Evolutionary conservation across 1,140 invertebrate species (phyloP).

Genomic region (Drosophila rufa): DNA sequence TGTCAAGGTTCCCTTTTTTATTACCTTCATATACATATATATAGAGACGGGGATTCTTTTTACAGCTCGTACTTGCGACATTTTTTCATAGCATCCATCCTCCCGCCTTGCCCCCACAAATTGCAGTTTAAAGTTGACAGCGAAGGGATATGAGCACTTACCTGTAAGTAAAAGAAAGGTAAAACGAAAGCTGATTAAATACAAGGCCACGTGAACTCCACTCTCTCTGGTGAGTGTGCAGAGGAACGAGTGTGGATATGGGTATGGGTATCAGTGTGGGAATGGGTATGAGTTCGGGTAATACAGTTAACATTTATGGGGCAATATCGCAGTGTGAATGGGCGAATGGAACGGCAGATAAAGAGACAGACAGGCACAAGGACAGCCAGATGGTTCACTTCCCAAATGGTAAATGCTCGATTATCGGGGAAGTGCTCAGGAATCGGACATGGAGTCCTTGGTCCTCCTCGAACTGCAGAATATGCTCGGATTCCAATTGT

Average conservation of each 20-base stretch:
- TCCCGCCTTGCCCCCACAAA: slow-evolving; percentile 39
- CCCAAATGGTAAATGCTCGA: slow-evolving; percentile 68
- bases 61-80: slow-evolving; percentile 60
- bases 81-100: slow-evolving; percentile 34
- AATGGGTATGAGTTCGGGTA: slow-evolving; percentile 36
- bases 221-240: slow-evolving; percentile 7
- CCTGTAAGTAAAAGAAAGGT: slow-evolving; percentile 73
- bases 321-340: slow-evolving; percentile 60
- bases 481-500: slow-evolving; percentile 22
- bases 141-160: slow-evolving; percentile 71
- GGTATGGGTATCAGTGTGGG: slow-evolving; percentile 3
- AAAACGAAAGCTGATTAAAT: slow-evolving; percentile 80
- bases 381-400: slow-evolving; percentile 59
- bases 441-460: slow-evolving; percentile 23
- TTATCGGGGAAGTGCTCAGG: slow-evolving; percentile 46
- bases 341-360: slow-evolving; percentile 46
- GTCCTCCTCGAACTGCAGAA: slow-evolving; percentile 2
- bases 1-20: slow-evolving; percentile 77
- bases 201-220: slow-evolving; percentile 34
- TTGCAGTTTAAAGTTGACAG: slow-evolving; percentile 79
- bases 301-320: slow-evolving; percentile 74
- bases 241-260: neutral
- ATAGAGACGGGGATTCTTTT: slow-evolving; percentile 41
- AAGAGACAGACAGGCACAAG: slow-evolving; percentile 19
- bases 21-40: slow-evolving; percentile 64